A percentile compares a stretch with the other conserved stretches of the same genome.
Evolutionary conservation across 2,113 vertebrate species (phyloP).

Genomic region (Silurus asotus): DNA sequence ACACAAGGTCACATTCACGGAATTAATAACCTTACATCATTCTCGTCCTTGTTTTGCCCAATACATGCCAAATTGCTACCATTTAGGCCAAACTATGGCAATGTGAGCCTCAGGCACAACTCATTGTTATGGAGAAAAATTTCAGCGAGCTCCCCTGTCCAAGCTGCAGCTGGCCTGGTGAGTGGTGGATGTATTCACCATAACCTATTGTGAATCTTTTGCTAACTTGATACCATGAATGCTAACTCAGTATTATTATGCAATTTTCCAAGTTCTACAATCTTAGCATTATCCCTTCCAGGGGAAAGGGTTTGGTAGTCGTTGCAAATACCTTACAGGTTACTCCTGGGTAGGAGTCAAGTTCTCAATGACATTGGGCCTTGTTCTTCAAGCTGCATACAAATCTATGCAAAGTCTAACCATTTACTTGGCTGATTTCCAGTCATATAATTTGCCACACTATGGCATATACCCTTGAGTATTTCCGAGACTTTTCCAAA

Average conservation of each 20-base stretch:
- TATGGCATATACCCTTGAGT: neutral
- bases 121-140: neutral
- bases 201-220: neutral
- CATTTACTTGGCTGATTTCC: too few species aligned
- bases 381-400: neutral
- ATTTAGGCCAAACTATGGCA: neutral
- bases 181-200: neutral
- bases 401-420: too few species aligned
- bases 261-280: neutral
- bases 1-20: neutral
- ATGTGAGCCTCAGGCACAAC: neutral
- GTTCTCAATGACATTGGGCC: neutral
- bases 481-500: neutral
- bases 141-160: neutral
- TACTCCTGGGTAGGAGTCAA: neutral
- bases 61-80: too few species aligned
- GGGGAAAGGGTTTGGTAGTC: neutral
- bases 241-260: neutral
- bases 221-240: too few species aligned
- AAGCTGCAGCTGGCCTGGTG: neutral
- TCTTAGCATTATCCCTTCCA: neutral
- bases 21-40: neutral
- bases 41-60: neutral
- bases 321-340: neutral
- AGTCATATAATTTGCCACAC: too few species aligned